Base-by-base conservation (phyloP, 2,888 invertebrate genomes). In the Lycia hirtaria region DNA sequence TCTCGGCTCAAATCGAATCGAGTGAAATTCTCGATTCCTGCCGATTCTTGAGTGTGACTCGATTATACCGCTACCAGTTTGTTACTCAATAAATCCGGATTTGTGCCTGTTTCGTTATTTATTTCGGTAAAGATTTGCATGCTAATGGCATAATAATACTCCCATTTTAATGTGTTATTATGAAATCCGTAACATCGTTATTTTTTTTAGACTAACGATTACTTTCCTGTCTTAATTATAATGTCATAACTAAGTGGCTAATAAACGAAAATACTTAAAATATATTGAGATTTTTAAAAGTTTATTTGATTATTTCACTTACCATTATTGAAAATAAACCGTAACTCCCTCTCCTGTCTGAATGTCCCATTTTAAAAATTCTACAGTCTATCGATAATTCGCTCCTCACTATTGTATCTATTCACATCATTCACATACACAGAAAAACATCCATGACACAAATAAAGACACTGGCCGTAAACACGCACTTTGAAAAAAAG, bases 381-480 rank as follows among this genome's bases (percentile, higher is more conserved):
- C 17, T 48, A 58, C 75, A 78, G 72, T 76, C 70, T 74, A 70
- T 65, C 65, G 62, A 64, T 71, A 68, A 62, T 73, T 51, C 72
- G 37, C 61, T 55, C 55, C 61, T 61, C 78, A 82, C 78, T 80
- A 86, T 68, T 71, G 73, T 80, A 14, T 78, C 72, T 75, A 76
- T 78, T 83, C 87, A 89, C 88, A 88, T 85, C 71, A 85, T 85
- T 88, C 87, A 90, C 88, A 80, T 28, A 75, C 82, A 85, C 85
- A 75, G 70, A 67, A 68, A 26, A 69, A 73, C 65, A 78, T 76
- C 63, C 71, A 69, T 70, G 73, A 62, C 83, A 80, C 78, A 69
- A 68, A 66, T 63, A 60, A 61, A 67, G 68, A 75, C 87, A 87
- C 87, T 82, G 75, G 76, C 75, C 73, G 75, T 65, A 61, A 70